phyloP scores from a whole-genome alignment of 2,797 vertebrate species.

The Platyrinchus mystaceus region DNA sequence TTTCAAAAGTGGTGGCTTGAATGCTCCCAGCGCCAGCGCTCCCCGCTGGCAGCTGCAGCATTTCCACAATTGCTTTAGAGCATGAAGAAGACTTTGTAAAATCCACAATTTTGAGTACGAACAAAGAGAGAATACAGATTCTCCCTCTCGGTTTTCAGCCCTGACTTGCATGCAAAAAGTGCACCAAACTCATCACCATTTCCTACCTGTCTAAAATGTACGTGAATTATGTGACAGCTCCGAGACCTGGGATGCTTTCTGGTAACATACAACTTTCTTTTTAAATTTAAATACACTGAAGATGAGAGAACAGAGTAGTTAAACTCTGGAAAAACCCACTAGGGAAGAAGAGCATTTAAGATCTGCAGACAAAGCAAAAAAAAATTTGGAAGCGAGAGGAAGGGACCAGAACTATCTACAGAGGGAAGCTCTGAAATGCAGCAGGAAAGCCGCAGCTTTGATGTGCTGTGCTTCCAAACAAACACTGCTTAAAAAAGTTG shows the following conservation, averaged over 20 bases:
- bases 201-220: background rate
- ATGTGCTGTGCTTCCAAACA: background rate
- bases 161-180: rapidly evolving
- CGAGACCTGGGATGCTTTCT: background rate
- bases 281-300: background rate
- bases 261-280: background rate
- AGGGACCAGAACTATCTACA: background rate
- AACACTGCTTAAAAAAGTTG: background rate
- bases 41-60: rapidly evolving
- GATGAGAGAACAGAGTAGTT: background rate
- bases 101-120: background rate
- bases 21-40: rapidly evolving
- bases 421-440: background rate
- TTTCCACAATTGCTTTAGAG: background rate
- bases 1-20: background rate
- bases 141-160: background rate
- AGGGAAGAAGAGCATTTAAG: background rate
- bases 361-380: background rate
- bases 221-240: rapidly evolving
- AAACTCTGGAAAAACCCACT: background rate
- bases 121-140: background rate
- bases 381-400: background rate
- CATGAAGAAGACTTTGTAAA: background rate
- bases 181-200: background rate
- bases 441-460: background rate